Conservation (phyloP, 2,113 vertebrate genomes). For the Salvelinus alpinus region DNA sequence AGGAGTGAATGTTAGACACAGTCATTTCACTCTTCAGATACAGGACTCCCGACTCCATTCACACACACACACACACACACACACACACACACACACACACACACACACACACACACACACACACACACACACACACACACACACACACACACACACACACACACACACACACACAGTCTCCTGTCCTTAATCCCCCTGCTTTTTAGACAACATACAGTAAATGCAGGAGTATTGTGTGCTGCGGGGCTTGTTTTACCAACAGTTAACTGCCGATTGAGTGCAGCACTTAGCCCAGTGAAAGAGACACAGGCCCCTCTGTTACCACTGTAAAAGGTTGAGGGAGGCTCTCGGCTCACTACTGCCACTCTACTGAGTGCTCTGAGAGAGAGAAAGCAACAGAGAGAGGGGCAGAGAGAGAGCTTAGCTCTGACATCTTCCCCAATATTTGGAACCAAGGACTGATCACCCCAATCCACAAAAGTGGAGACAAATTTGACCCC, state of each 20-base stretch:
- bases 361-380: not conserved
- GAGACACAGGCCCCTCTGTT: constrained; percentile 76
- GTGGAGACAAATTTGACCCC: no score
- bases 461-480: no score
- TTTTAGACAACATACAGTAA: constrained; percentile 52
- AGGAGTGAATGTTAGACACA: constrained; percentile 22
- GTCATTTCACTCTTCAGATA: constrained; percentile 42
- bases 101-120: no score
- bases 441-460: no score
- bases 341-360: constrained; percentile 66
- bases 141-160: no score
- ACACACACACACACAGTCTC: not conserved
- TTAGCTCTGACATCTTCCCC: no score
- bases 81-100: no score
- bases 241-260: constrained; percentile 68
- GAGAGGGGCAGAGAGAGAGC: not conserved
- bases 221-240: constrained; percentile 48
- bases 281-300: constrained; percentile 79
- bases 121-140: no score
- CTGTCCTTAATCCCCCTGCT: constrained; percentile 40
- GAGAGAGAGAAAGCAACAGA: not conserved
- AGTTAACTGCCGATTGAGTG: constrained; percentile 74
- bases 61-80: not conserved
- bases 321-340: constrained; percentile 80
- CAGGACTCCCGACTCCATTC: no score